Evolutionary conservation across 2,888 invertebrate genomes (phyloP).

Genomic region (Esperia sulphurella): DNA sequence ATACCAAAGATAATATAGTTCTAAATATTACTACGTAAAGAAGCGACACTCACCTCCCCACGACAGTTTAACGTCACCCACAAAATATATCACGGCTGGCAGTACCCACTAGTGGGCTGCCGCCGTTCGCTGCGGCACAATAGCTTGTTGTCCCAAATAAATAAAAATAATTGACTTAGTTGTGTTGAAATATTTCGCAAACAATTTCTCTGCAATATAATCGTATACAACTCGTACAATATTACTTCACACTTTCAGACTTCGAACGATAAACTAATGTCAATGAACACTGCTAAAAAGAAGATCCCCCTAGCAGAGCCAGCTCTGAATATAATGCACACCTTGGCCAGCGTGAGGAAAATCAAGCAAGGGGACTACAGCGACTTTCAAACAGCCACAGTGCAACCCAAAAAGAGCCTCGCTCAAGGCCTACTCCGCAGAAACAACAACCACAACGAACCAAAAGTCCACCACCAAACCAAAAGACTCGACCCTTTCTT

Average conservation of each 20-base stretch:
- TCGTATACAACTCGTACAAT: too few species aligned
- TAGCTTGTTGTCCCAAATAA: too few species aligned
- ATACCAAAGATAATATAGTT: too few species aligned
- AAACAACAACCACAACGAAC: constrained; percentile 52
- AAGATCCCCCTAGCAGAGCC: constrained; percentile 76
- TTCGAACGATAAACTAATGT: constrained; percentile 63
- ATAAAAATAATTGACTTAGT: too few species aligned
- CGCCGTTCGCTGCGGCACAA: too few species aligned
- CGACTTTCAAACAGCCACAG: constrained; percentile 63
- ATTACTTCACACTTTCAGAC: constrained; percentile 34
- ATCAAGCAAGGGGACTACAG: constrained; percentile 78
- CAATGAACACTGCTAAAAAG: constrained; percentile 65
- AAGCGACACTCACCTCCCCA: too few species aligned
- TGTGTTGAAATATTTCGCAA: too few species aligned
- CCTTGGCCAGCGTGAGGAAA: constrained; percentile 76
- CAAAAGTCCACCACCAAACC: constrained; percentile 48
- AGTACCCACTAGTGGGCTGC: too few species aligned
- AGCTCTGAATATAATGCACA: constrained; percentile 80
- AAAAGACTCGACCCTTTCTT: constrained; percentile 77
- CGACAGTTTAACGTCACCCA: too few species aligned
- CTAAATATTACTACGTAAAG: too few species aligned
- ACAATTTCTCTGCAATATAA: too few species aligned
- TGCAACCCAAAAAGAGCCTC: constrained; percentile 58
- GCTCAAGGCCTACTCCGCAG: constrained; percentile 66
- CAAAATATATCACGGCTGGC: too few species aligned